A percentile compares a stretch with the other conserved stretches of the same genome.
Evolutionary conservation across 2,888 invertebrate genomes (phyloP).

Genomic region (Halocaridina rubra): DNA sequence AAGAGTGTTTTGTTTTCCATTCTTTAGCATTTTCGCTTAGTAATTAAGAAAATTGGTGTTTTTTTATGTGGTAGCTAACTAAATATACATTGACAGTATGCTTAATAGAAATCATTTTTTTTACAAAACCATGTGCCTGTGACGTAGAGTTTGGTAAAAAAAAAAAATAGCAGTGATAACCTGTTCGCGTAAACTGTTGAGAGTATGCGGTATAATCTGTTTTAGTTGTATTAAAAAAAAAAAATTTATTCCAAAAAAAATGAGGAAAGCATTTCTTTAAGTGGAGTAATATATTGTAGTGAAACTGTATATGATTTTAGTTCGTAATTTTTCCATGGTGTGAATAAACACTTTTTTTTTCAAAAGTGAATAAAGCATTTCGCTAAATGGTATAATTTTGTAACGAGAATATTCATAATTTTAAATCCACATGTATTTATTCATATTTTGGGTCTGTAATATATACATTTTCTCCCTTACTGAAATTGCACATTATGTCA

Average conservation of each 20-base stretch:
- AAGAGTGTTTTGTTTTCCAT: background rate
- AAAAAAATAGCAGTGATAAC: no score
- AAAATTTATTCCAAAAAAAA: background rate
- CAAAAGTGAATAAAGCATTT: background rate
- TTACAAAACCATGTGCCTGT: no score
- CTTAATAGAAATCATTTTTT: no score
- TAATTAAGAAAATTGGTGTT: background rate
- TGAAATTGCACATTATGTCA: background rate
- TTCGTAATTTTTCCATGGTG: background rate
- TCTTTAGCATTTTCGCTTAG: background rate
- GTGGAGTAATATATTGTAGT: background rate
- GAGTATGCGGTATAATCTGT: background rate
- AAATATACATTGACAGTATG: background rate
- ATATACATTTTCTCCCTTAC: background rate
- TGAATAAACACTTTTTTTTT: no score
- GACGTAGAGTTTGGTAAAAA: no score
- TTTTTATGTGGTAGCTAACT: background rate
- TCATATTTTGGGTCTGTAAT: background rate
- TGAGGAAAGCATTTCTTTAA: background rate
- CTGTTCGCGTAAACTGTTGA: background rate
- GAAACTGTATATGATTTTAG: background rate
- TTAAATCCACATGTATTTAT: background rate
- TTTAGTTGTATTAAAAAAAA: background rate
- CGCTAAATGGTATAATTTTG: background rate
- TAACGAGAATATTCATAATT: background rate